A percentile compares a stretch with the other conserved stretches of the same genome.
These are phyloP conservation scores for Staurois parvus DNA, from an alignment of 2,797 vertebrate genomes.

Conservation along the genomic window DNA sequence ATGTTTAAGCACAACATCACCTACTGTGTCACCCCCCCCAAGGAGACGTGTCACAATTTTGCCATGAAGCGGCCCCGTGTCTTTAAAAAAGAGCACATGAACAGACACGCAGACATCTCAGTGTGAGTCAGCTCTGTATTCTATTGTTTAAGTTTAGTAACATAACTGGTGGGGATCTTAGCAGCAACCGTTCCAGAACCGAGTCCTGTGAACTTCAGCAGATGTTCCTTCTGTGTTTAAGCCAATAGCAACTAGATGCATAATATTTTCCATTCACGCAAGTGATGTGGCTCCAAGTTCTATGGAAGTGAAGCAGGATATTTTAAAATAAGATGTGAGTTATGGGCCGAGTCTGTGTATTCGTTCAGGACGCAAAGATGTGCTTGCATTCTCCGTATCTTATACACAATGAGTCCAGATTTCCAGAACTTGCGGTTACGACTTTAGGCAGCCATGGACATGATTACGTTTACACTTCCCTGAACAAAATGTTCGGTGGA, in stretches of 20 bases:
- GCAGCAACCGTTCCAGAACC: slow-evolving; percentile 53
- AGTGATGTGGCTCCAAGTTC: slow-evolving; percentile 48
- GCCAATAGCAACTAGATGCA: slow-evolving; percentile 55
- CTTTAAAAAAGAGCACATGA: not conserved
- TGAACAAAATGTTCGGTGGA: not conserved
- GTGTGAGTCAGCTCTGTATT: slow-evolving; percentile 27
- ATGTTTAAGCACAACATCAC: too few relatives aligned
- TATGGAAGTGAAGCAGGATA: slow-evolving; percentile 49
- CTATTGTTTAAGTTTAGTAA: slow-evolving; percentile 58
- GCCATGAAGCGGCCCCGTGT: too few relatives aligned
- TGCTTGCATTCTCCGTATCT: slow-evolving; percentile 11
- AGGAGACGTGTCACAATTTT: too few relatives aligned
- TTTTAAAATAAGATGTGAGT: slow-evolving; percentile 46
- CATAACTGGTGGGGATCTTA: slow-evolving; percentile 56
- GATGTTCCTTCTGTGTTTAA: slow-evolving; percentile 57
- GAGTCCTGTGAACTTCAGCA: slow-evolving; percentile 60
- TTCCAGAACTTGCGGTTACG: slow-evolving; percentile 13
- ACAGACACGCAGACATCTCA: slow-evolving; percentile 24
- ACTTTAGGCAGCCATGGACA: not conserved
- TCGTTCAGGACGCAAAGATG: not conserved
- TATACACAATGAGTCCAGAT: not conserved
- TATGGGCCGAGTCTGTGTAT: slow-evolving; percentile 21
- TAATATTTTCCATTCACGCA: slow-evolving; percentile 62
- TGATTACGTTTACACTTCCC: not conserved
- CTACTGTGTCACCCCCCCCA: too few relatives aligned